These are phyloP conservation scores for Tetrao urogallus DNA, from an alignment of 2,113 vertebrate species.

Conservation along the genomic window DNA sequence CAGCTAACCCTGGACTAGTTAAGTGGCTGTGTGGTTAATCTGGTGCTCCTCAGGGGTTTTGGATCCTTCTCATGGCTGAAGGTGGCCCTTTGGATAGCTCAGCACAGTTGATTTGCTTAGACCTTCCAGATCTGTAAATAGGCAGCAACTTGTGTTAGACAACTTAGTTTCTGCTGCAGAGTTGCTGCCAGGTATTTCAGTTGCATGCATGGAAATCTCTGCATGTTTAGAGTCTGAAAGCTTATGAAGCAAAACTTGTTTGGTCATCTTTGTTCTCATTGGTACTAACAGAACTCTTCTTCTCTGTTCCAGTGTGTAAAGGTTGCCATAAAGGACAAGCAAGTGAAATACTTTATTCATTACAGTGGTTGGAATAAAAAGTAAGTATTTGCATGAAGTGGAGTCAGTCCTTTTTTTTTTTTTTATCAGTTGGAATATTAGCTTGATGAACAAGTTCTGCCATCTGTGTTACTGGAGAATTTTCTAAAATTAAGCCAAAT, in stretches of 20 bases:
- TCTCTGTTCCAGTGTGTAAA: constrained; percentile 92
- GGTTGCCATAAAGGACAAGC: constrained; percentile 98
- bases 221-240: background rate
- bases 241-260: background rate
- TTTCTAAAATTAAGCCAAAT: fast-evolving
- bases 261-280: background rate
- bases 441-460: background rate
- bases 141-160: background rate
- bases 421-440: background rate
- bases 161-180: background rate
- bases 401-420: background rate
- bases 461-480: background rate
- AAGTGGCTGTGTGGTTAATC: background rate
- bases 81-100: background rate
- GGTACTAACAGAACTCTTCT: background rate
- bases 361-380: constrained; percentile 99
- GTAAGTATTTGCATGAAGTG: constrained; percentile 81
- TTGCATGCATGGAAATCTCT: background rate
- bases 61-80: background rate
- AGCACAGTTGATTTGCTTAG: background rate
- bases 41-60: background rate
- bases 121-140: background rate
- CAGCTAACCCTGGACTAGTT: background rate
- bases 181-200: background rate
- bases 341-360: constrained; percentile 99